A percentile compares a stretch with the other conserved stretches of the same genome.
Conservation (phyloP, 1,140 invertebrate species). For the Pseudomyrmex pallidus region DNA sequence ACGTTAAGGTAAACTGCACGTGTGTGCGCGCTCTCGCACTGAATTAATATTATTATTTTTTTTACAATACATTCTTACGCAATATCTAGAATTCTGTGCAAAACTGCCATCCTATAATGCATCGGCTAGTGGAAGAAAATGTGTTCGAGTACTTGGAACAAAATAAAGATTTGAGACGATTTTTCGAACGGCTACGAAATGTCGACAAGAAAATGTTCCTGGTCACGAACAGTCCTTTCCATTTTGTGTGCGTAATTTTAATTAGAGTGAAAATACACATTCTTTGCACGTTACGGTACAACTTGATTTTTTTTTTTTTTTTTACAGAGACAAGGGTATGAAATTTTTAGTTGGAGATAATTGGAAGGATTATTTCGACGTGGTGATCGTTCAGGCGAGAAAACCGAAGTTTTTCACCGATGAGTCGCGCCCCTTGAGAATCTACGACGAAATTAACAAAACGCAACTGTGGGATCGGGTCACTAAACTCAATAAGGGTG, state of each 20-base stretch:
- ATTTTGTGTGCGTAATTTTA: conserved; percentile 94
- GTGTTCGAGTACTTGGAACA: conserved; percentile 93
- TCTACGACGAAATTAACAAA: conserved; percentile 93
- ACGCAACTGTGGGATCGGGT: conserved; percentile 97
- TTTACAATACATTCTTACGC: neutral
- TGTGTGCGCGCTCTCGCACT: too few relatives aligned
- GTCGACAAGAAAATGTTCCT: conserved; percentile 96
- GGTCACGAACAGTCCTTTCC: conserved; percentile 98
- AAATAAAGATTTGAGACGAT: conserved; percentile 90
- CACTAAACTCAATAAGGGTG: conserved; percentile 93
- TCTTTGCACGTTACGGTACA: too few relatives aligned
- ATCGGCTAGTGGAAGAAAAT: conserved; percentile 92
- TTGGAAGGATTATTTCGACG: conserved; percentile 97
- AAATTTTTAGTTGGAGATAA: conserved; percentile 94
- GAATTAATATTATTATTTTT: too few relatives aligned
- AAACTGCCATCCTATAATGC: conserved; percentile 96
- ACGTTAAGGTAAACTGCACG: conserved; percentile 91
- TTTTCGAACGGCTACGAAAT: conserved; percentile 91
- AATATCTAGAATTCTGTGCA: conserved; percentile 92
- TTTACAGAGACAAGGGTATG: conserved; percentile 95
- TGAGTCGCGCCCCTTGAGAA: conserved; percentile 93
- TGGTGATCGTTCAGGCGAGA: conserved; percentile 97
- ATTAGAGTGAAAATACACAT: neutral
- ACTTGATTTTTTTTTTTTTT: too few relatives aligned
- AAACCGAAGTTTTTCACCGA: conserved; percentile 99